Evolutionary conservation across 1,140 invertebrate genomes (phyloP), one percentile per base, ranked within the genome.

Genomic region (Bombus haemorrhoidalis): DNA sequence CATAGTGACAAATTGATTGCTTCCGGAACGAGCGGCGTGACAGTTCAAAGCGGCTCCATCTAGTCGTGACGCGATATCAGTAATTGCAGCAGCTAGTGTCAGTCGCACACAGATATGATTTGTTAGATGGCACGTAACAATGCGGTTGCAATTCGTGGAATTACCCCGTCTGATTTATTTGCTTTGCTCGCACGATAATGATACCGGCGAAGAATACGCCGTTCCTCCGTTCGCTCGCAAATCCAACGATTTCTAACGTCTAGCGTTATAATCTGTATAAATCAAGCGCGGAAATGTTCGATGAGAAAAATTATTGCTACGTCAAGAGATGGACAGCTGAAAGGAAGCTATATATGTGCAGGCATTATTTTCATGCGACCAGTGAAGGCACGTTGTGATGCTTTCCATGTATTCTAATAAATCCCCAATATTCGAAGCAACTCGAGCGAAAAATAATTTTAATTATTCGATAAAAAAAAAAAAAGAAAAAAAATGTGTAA

Each of bases 31-130:
- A 28, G 34, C 79, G 62, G n/a, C 57, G 79, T 81, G 84, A 85
- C 84, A 75, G 84, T 81, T 81, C 57, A 85, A 85, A 85, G 84
- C 84, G 84, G 71, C 79, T 85, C 84, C 78, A 85, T 85, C 84
- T 85, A 81, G 69, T 57, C 71, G 59, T 85, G 84, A 81, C 84
- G 79, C 83, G 83, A 85, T 85, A 85, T 81, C 84, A n/a, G 84
- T 85, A 85, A 85, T 85, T 85, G 78, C 84, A 68, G 37, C 32
- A 37, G 71, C 84, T 81, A 81, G 84, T 74, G 84, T 85, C 84
- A 85, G 79, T 71, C 59, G 32, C 78, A 28, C 78, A 34, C 59
- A 74, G 71, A 81, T 85, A 85, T 85, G 84, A 85, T 85, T 85
- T 85, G 84, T 85, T 85, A 85, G 71, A 81, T 71, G 78, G 71